Evolutionary conservation across 2,113 vertebrate species (phyloP), one percentile per base, ranked within the genome.

Genomic region (Labrus mixtus): DNA sequence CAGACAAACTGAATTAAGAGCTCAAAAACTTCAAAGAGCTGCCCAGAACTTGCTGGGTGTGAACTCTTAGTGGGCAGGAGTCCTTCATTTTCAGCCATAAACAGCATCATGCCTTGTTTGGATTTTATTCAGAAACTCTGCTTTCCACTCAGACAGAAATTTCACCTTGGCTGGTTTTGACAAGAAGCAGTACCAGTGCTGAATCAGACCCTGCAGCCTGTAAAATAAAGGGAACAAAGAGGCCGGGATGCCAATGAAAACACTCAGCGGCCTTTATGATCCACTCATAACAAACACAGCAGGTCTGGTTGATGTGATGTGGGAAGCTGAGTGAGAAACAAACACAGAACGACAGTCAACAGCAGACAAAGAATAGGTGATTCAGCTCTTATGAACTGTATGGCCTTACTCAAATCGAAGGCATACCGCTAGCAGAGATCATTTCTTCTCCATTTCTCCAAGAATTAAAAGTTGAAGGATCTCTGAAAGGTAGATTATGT

Each of bases 221-320:
- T 84, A 85, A 86, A 84, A 57, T 59, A 37, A 64, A 41, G 20
- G 19, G 48, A 82, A 70, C 78, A 73, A 81, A 84, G 56, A 71
- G 54, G 55, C 58, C 57, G 33, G 39, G 50, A 82, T 50, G 39
- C 59, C 73, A 64, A 37, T 81, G 50, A 86, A 90, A 87, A 76
- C 53, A 71, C 58, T 68, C 45, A 19, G 11, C 9, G 8, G 46
- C n/a, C 78, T 82, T 86, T 73, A 86, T 57, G 68, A 70, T 48
- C 48, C 41, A 16, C 64, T 78, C 63, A 45, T 55, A 54, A 79
- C 59, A 65, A 69, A 69, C 68, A n/a, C 57, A 48, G 67, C 8
- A 2, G 48, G 48, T 68, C 22, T 54, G 69, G 65, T 68, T 20
- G 15, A 13, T 61, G 43, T 65, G 41, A 78, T 51, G 72, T 58